phyloP scores from a whole-genome alignment of 2,888 invertebrate species.

The Pristionchus japonicus region DNA sequence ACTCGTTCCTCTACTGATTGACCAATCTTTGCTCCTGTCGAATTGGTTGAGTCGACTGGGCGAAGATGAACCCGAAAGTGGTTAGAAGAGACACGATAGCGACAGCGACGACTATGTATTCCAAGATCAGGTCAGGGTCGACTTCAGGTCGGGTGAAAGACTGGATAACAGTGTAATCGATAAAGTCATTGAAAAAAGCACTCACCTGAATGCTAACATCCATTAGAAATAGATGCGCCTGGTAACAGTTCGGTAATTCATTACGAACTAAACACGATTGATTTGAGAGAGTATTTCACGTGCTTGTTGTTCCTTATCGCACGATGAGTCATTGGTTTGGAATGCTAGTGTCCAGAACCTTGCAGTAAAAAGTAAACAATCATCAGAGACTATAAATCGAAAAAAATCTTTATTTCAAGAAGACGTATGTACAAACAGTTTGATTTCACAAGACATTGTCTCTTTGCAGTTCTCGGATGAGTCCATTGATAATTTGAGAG shows the following conservation, averaged over 20 bases:
- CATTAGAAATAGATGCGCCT: not conserved
- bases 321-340: not conserved
- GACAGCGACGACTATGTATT: not conserved
- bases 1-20: not conserved
- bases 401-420: not conserved
- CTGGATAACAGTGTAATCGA: not conserved
- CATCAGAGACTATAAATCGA: too few species aligned
- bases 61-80: not conserved
- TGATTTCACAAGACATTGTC: not conserved
- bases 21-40: not conserved
- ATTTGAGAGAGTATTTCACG: not conserved
- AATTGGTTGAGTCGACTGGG: not conserved
- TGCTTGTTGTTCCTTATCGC: not conserved
- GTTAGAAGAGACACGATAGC: not conserved
- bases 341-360: not conserved
- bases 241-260: not conserved
- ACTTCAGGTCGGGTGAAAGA: not conserved
- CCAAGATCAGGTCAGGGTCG: not conserved
- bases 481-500: not conserved
- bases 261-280: not conserved
- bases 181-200: too few species aligned
- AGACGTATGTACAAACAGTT: not conserved
- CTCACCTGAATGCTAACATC: too few species aligned
- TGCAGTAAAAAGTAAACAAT: too few species aligned
- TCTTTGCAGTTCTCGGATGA: not conserved